A percentile compares a stretch with the other conserved stretches of the same genome.
These are phyloP conservation scores for Spicauda simplicius DNA, from an alignment of 2,888 invertebrate species.

Conservation along the genomic window DNA sequence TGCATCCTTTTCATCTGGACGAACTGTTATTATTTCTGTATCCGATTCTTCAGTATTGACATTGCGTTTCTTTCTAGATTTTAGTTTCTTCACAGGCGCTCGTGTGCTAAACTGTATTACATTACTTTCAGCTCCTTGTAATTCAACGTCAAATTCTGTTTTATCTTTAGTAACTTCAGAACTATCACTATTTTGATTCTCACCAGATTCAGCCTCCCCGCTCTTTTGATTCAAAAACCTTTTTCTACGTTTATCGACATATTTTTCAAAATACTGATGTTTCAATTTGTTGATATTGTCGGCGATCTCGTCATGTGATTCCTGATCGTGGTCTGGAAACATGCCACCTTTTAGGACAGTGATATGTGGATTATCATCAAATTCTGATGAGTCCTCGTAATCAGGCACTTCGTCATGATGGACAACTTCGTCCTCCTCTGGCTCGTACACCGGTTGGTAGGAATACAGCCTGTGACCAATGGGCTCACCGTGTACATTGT, in stretches of 20 bases:
- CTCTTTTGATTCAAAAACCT: constrained; percentile 64
- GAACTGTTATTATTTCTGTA: constrained; percentile 57
- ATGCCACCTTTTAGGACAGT: constrained; percentile 78
- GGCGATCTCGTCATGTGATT: constrained; percentile 51
- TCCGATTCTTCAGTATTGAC: constrained; percentile 59
- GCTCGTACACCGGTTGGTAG: constrained; percentile 79
- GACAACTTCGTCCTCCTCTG: constrained; percentile 69
- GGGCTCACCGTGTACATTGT: constrained; percentile 79
- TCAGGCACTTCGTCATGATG: constrained; percentile 64
- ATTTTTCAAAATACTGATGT: constrained; percentile 77
- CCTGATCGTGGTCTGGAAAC: constrained; percentile 60
- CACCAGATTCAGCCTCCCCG: constrained; percentile 40
- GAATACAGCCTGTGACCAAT: constrained; percentile 77
- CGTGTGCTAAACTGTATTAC: constrained; percentile 52
- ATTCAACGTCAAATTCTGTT: constrained; percentile 58
- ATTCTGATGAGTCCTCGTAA: constrained; percentile 62
- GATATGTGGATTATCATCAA: constrained; percentile 61
- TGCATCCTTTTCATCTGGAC: constrained; percentile 48
- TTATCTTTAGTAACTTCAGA: constrained; percentile 44
- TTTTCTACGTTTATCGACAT: constrained; percentile 74
- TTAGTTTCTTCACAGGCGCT: constrained; percentile 43
- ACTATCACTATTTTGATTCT: constrained; percentile 27
- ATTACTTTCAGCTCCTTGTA: constrained; percentile 57
- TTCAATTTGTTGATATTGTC: constrained; percentile 71
- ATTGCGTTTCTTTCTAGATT: constrained; percentile 62